Percentiles rank a stretch among this genome's conserved stretches.
Conservation (phyloP, 2,113 vertebrate genomes). For the Naja naja region DNA sequence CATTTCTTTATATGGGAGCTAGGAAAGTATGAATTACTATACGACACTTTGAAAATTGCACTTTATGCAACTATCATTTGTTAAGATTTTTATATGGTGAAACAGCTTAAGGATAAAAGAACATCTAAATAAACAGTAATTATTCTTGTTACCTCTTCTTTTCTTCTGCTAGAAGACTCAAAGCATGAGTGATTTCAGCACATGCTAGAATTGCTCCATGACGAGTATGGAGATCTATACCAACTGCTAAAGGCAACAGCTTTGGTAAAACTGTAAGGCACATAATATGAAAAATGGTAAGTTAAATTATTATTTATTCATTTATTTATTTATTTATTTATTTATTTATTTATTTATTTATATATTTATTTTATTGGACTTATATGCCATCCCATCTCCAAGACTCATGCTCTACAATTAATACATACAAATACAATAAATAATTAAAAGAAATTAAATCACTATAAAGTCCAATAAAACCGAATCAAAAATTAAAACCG, state of each 20-base stretch:
- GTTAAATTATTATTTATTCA: conserved; percentile 8
- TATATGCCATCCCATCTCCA: too few species aligned
- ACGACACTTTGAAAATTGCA: not conserved
- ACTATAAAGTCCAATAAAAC: too few species aligned
- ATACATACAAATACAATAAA: too few species aligned
- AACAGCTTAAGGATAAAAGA: conserved; percentile 34
- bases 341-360: too few species aligned
- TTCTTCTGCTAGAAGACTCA: conserved; percentile 77
- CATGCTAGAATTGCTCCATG: conserved; percentile 91
- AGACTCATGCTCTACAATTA: too few species aligned
- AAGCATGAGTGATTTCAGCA: conserved; percentile 84
- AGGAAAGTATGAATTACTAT: not conserved
- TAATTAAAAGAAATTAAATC: too few species aligned
- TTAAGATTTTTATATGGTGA: conserved; percentile 25
- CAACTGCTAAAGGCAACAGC: conserved; percentile 79
- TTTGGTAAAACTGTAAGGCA: conserved; percentile 81
- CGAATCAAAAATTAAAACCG: too few species aligned
- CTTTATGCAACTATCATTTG: conserved; percentile 8
- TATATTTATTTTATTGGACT: too few species aligned
- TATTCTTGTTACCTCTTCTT: conserved; percentile 76
- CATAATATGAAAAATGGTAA: not conserved
- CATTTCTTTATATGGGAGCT: not conserved
- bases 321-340: too few species aligned
- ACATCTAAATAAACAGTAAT: conserved; percentile 21
- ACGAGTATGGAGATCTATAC: conserved; percentile 84